Conservation (phyloP, 2,797 vertebrate species). For the Coilia nasus region DNA sequence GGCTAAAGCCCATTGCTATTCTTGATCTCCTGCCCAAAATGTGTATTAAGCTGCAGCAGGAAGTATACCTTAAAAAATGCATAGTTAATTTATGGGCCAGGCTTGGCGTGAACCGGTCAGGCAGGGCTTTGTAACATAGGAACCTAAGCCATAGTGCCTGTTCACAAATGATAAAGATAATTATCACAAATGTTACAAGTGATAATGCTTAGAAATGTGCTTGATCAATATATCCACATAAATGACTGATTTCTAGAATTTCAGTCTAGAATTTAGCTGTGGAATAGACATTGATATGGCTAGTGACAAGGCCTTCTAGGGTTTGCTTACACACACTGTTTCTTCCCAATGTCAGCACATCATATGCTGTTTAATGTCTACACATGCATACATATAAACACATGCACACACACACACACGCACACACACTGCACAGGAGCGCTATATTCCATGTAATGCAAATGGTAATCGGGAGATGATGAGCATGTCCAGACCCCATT, state of each 20-base stretch:
- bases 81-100: background rate
- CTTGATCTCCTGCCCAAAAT: background rate
- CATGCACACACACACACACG: conserved; percentile 8
- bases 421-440: conserved; percentile 22
- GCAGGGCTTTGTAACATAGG: background rate
- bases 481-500: conserved; percentile 49
- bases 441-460: conserved; percentile 43
- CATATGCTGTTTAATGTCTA: background rate
- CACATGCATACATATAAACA: conserved; percentile 16
- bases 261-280: background rate
- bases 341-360: background rate
- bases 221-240: background rate
- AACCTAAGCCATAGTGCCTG: background rate
- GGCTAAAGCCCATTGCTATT: background rate
- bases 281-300: background rate
- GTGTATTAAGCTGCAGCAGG: background rate
- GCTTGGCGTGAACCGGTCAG: no score
- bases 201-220: no score
- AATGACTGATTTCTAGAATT: background rate
- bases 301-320: no score
- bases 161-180: background rate
- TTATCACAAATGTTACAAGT: background rate
- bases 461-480: conserved; percentile 51
- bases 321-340: background rate
- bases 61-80: background rate